Conservation (phyloP, 1,140 invertebrate genomes). For the Drosophila novamexicana region DNA sequence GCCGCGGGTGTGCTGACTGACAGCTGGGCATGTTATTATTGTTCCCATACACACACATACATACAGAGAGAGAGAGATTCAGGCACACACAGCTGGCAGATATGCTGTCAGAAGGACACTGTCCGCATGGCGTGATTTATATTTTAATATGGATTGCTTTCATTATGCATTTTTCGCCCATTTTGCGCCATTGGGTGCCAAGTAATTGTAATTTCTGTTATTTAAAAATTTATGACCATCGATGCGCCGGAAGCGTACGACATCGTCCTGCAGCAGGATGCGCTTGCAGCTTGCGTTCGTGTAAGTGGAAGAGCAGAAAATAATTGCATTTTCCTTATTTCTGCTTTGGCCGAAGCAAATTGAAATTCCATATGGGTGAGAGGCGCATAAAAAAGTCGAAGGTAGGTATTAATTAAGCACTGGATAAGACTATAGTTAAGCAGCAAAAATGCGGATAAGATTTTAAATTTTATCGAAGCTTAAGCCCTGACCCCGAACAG, state of each 20-base stretch:
- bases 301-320: slow-evolving; percentile 70
- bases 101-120: slow-evolving; percentile 24
- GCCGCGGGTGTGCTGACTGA: slow-evolving; percentile 68
- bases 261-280: slow-evolving; percentile 38
- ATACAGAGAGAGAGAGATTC: neutral
- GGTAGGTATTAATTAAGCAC: slow-evolving; percentile 70
- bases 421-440: slow-evolving; percentile 4
- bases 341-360: slow-evolving; percentile 30
- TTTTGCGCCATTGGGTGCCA: slow-evolving; percentile 34
- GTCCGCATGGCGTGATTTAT: slow-evolving; percentile 72
- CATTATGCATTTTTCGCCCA: slow-evolving; percentile 77
- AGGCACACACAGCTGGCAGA: neutral
- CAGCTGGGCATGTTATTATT: slow-evolving; percentile 75
- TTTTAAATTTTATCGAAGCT: slow-evolving; percentile 6
- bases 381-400: slow-evolving; percentile 25
- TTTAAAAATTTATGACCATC: slow-evolving; percentile 82
- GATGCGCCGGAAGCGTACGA: slow-evolving; percentile 55
- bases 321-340: slow-evolving; percentile 66
- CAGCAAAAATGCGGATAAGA: slow-evolving; percentile 13
- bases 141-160: slow-evolving; percentile 79
- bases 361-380: slow-evolving; percentile 46
- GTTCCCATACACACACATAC: slow-evolving; percentile 50
- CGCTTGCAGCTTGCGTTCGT: neutral
- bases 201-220: slow-evolving; percentile 80
- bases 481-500: neutral